phyloP scores from a whole-genome alignment of 2,113 vertebrate species.

The Eulacestoma nigropectus region DNA sequence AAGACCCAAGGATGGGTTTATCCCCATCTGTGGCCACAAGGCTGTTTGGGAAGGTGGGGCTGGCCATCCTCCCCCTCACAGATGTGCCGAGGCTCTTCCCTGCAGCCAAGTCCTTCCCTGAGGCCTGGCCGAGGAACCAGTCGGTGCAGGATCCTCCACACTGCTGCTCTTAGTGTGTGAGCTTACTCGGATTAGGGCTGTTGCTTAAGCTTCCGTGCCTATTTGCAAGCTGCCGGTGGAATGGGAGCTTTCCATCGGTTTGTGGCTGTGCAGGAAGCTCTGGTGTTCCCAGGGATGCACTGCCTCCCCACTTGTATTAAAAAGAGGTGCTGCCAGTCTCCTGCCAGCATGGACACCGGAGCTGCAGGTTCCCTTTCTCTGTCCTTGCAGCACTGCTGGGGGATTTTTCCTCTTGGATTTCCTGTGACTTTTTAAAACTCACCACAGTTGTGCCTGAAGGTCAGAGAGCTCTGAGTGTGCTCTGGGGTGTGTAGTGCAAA shows the following conservation, averaged over 20 bases:
- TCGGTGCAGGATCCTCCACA: not conserved
- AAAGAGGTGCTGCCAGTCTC: not conserved
- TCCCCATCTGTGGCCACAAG: not conserved
- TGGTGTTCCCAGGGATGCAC: not conserved
- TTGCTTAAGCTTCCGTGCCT: not conserved
- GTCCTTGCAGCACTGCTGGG: not conserved
- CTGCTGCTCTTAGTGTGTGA: not conserved
- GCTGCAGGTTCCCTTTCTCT: not conserved
- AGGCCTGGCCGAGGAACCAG: not conserved
- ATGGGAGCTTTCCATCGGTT: not conserved
- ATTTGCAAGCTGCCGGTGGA: not conserved
- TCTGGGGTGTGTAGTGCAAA: not conserved
- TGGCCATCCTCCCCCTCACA: not conserved
- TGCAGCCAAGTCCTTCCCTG: not conserved
- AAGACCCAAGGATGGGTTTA: not conserved
- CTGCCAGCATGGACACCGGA: rapidly evolving
- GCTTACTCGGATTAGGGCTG: not conserved
- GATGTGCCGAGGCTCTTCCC: not conserved
- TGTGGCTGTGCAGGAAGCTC: not conserved
- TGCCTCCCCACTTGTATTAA: not conserved
- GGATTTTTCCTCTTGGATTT: not conserved
- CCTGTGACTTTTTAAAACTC: not conserved
- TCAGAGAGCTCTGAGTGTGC: not conserved
- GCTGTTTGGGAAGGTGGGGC: not conserved
- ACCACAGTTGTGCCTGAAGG: not conserved